These are phyloP conservation scores for Tenebrio molitor DNA, from an alignment of 1,140 invertebrate genomes.

Conservation along the genomic window DNA sequence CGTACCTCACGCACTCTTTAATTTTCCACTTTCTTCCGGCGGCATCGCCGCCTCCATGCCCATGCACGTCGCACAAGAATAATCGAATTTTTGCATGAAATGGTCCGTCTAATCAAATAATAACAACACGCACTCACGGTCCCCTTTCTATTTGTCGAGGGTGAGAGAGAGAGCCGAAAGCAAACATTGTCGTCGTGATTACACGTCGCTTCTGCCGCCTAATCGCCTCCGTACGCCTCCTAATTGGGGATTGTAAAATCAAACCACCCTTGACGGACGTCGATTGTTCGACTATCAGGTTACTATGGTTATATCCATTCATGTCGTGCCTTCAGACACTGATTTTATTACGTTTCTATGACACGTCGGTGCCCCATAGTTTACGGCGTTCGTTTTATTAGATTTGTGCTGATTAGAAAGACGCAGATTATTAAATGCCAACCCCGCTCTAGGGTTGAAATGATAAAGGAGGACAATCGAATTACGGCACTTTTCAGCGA, in stretches of 20 bases:
- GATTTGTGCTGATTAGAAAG: slow-evolving; percentile 26
- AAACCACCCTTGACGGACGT: slow-evolving; percentile 42
- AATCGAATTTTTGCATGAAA: slow-evolving; percentile 25
- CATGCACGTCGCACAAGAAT: not conserved
- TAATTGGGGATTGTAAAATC: slow-evolving; percentile 49
- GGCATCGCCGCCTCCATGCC: too few species aligned
- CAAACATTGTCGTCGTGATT: slow-evolving; percentile 32
- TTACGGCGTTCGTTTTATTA: slow-evolving; percentile 32
- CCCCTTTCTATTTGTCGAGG: slow-evolving; percentile 18
- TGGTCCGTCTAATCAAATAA: slow-evolving; percentile 19
- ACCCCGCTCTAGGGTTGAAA: not conserved
- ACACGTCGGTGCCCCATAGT: slow-evolving; percentile 17
- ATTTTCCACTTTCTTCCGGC: too few species aligned
- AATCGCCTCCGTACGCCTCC: slow-evolving; percentile 40
- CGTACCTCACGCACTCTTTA: too few species aligned
- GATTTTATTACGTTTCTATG: slow-evolving; percentile 45
- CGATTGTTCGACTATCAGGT: slow-evolving; percentile 44
- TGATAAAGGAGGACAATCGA: not conserved
- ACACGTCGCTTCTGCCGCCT: not conserved
- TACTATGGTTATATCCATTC: slow-evolving; percentile 44
- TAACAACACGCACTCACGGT: not conserved
- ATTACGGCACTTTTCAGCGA: too few species aligned
- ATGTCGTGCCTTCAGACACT: slow-evolving; percentile 27
- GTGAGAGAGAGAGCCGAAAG: not conserved
- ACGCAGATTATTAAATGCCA: slow-evolving; percentile 5